Evolutionary conservation across 2,797 vertebrate genomes (phyloP), one percentile per base, ranked within the genome.

Genomic region (Pipistrellus pygmaeus): DNA sequence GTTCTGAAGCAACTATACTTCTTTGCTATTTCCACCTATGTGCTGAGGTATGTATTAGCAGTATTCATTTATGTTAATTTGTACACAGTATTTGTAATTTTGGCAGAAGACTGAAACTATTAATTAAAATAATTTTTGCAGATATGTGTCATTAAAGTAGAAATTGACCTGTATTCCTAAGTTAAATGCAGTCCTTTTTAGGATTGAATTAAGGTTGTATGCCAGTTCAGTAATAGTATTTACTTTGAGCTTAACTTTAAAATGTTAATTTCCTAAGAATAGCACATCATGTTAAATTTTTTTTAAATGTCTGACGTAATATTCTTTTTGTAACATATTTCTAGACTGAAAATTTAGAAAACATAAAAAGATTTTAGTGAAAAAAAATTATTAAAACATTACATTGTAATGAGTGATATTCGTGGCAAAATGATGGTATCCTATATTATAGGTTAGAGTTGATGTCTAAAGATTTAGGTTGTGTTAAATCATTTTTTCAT

Each of bases 11-110:
- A 96, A 99, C 99, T 78, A 99, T 99, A 98, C 98, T 99, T 76
- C 99, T 99, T 96, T 99, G 99, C 96, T 99, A 99, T 98, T 99
- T 99, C 97, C 99, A 99, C 97, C 97, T 99, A 17, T 99, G 99
- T 98, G 99, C 99, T 66, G 99, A 99, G 99, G 99, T 99, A 97
- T 96, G 97, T 96, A 90, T 92, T 81, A 96, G 94, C 91, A 93
- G 2, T 93, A 30, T 35, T 95, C 17, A n/a, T 82, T 17, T 48
- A 1, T 66, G 25, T 95, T 97, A 62, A 53, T 69, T 85, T 32
- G 77, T 30, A 46, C 51, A n/a, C 1, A 53, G n/a, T 75, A 66
- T 92, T 91, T 92, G 87, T 85, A 83, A 88, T 83, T 90, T 86
- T 72, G 55, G 32, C 15, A 3, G 76, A 73, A 88, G 76, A 5